These are phyloP conservation scores for Plecotus auritus DNA, from an alignment of 2,113 vertebrate genomes.

Conservation along the genomic window DNA sequence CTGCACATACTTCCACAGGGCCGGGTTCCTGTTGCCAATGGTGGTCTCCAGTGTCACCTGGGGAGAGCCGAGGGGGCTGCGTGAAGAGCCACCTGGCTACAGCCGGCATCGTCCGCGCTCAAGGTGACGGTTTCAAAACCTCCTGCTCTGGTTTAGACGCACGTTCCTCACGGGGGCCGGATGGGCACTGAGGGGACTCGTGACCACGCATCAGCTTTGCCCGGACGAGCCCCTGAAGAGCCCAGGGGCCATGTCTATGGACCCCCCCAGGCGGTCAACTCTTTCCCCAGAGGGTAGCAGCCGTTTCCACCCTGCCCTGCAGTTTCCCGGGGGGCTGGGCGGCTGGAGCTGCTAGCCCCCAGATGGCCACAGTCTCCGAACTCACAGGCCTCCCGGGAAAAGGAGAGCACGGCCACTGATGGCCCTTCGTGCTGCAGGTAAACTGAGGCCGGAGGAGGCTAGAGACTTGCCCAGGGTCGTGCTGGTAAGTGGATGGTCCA, in stretches of 20 bases:
- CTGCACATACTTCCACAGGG: slow-evolving; percentile 89
- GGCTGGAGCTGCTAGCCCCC: background rate
- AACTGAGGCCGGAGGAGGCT: background rate
- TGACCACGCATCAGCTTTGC: rapidly evolving
- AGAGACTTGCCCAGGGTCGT: background rate
- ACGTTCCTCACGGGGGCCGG: rapidly evolving
- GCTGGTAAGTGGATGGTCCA: background rate
- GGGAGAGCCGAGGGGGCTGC: background rate
- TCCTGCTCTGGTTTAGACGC: background rate
- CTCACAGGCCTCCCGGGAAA: background rate
- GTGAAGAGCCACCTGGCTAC: too few species aligned
- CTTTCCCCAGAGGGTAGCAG: background rate
- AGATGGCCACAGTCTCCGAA: background rate
- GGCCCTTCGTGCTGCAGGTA: background rate
- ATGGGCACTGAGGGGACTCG: background rate
- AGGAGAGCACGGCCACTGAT: rapidly evolving
- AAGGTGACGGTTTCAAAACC: background rate
- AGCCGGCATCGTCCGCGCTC: too few species aligned
- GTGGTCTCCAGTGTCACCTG: slow-evolving; percentile 95
- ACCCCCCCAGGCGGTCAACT: rapidly evolving
- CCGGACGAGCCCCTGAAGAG: background rate
- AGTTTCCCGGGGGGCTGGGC: too few species aligned
- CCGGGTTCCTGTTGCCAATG: slow-evolving; percentile 91
- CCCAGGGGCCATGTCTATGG: background rate
- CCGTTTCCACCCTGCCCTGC: too few species aligned